Evolutionary conservation across 2,113 vertebrate genomes (phyloP).

Genomic region (Alexandromys fortis): DNA sequence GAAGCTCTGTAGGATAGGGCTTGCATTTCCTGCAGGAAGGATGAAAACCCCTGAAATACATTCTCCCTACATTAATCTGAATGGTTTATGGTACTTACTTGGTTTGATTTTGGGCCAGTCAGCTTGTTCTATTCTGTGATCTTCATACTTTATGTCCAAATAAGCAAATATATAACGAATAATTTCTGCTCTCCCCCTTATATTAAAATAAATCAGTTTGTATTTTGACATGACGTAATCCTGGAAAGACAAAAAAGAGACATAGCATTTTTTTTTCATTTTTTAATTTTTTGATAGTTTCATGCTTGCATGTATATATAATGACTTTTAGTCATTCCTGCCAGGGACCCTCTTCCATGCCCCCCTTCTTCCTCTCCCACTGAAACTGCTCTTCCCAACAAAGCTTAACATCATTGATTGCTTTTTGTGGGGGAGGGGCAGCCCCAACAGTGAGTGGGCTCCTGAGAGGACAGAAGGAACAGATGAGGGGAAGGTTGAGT

Average conservation of each 20-base stretch:
- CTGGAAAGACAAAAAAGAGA: constrained; percentile 55
- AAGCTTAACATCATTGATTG: neutral
- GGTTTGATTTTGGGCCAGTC: constrained; percentile 87
- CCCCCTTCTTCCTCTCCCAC: too few relatives aligned
- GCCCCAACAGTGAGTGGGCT: neutral
- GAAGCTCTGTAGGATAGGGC: neutral
- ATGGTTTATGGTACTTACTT: constrained; percentile 81
- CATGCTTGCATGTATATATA: too few relatives aligned
- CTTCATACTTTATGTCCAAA: constrained; percentile 85
- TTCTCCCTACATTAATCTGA: neutral
- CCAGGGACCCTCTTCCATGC: too few relatives aligned
- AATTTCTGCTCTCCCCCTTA: constrained; percentile 88
- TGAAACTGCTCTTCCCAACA: neutral
- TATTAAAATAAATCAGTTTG: constrained; percentile 89
- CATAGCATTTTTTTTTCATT: neutral
- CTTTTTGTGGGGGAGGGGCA: neutral
- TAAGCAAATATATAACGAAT: constrained; percentile 88
- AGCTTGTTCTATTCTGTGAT: constrained; percentile 85
- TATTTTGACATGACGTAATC: constrained; percentile 85
- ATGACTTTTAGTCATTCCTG: too few relatives aligned
- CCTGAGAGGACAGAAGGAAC: neutral
- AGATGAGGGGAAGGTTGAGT: neutral
- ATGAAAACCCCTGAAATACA: neutral
- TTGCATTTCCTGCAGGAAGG: constrained; percentile 21
- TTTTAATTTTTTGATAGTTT: neutral